Base-by-base conservation (phyloP, 2,888 invertebrate genomes). In the Ichneumon xanthorius region DNA sequence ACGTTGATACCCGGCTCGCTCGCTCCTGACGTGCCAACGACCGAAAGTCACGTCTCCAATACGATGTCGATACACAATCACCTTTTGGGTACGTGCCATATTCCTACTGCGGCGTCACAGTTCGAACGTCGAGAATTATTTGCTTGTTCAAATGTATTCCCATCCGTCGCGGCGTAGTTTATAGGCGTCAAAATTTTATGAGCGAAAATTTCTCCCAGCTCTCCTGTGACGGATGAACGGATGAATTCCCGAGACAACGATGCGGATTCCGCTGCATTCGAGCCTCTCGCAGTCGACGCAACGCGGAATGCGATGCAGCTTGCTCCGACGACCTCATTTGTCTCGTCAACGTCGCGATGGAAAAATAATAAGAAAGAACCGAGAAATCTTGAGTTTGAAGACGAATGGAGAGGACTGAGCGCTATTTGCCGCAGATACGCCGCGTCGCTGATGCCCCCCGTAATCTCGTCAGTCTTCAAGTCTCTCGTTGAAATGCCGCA, bases 261-360 rank as follows among this genome's bases (percentile, higher is more conserved):
- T 68, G 26, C 67, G 9, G 48, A 70, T 61, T 26, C 67, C 22
- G 67, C 40, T 61, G 72, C 53, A 61, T 45, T 80, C 72, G 37
- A 6, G 48, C 33, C 50, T 77, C n/a, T n/a, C 79, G 26, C 30
- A 63, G 71, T 85, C 53, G 76, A 77, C 63, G 80, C 70, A 67
- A 77, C 22, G 5, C 22, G 11, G 87, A 89, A 88, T 88, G 26
- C 26, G 88, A 80, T 80, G 88, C 84, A 89, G 90, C 88, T 87
- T 72, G 30, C 89, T 88, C 88, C 90, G 90, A 91, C 90, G 90
- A 91, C 87, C 89, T 90, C 90, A 90, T 91, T 91, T 90, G 90
- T 89, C 88, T 88, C 86, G 89, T 87, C 89, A 88, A 89, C 88
- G 86, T 88, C 63, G 70, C 87, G 86, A 48, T 48, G 16, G 87